phyloP scores from a whole-genome alignment of 2,113 vertebrate genomes.

The Ciconia boyciana region DNA sequence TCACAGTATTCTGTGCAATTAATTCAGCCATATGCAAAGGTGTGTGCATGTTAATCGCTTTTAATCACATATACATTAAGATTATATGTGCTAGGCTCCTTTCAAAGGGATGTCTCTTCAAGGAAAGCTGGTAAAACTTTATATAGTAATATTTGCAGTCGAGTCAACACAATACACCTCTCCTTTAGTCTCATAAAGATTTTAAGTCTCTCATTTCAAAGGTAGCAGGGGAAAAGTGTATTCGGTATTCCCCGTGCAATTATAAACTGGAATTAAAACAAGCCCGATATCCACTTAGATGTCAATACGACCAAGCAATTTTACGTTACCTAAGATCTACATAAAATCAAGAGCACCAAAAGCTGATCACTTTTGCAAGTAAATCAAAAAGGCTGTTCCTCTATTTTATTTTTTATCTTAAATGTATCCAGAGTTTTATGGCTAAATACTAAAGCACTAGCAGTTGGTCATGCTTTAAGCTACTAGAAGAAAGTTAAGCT shows the following conservation, averaged over 20 bases:
- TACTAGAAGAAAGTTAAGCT: slow-evolving; percentile 93
- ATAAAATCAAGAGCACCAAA: neutral
- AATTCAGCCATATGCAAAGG: neutral
- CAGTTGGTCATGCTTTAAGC: slow-evolving; percentile 95
- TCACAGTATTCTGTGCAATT: neutral
- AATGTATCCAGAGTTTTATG: slow-evolving; percentile 84
- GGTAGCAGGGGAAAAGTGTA: neutral
- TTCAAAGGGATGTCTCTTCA: neutral
- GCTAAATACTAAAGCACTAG: slow-evolving; percentile 88
- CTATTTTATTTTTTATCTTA: slow-evolving; percentile 82
- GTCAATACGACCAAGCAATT: neutral
- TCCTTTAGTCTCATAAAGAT: neutral
- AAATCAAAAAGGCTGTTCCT: slow-evolving; percentile 80
- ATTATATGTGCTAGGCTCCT: neutral
- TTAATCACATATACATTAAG: neutral
- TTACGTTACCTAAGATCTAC: neutral
- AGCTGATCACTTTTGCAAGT: slow-evolving; percentile 13
- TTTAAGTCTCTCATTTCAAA: neutral
- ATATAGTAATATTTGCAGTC: neutral
- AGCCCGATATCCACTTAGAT: neutral
- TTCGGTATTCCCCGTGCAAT: neutral
- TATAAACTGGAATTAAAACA: neutral
- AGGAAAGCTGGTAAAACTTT: neutral
- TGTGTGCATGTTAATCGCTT: neutral
- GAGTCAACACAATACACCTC: neutral